phyloP scores from a whole-genome alignment of 1,140 invertebrate species.

The Drosophila nikananu region DNA sequence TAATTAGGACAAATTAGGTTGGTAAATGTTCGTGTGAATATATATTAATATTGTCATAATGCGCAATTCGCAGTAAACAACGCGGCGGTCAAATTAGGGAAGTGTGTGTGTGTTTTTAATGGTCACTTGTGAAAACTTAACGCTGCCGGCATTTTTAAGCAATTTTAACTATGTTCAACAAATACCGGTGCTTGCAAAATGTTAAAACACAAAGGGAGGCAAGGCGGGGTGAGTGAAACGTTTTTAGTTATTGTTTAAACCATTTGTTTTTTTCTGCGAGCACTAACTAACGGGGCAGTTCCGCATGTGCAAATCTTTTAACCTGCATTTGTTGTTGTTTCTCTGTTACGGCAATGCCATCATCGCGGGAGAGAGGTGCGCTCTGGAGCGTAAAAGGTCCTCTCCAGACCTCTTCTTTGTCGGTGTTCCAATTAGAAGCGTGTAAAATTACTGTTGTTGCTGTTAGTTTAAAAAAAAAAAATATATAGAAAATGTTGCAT shows the following conservation, averaged over 20 bases:
- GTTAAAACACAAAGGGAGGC: background rate
- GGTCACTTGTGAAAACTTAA: slow-evolving; percentile 19
- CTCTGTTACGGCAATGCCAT: background rate
- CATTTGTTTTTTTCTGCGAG: slow-evolving; percentile 13
- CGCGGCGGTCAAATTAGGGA: background rate
- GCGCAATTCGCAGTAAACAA: slow-evolving; percentile 6
- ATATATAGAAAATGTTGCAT: no score
- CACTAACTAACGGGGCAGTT: background rate
- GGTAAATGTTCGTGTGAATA: background rate
- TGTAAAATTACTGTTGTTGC: no score
- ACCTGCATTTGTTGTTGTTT: background rate
- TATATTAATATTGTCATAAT: slow-evolving; percentile 25
- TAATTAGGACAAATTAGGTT: slow-evolving; percentile 12
- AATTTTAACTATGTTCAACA: slow-evolving; percentile 24
- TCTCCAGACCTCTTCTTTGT: background rate
- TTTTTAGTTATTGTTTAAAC: slow-evolving; percentile 25
- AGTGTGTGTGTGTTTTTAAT: slow-evolving; percentile 11
- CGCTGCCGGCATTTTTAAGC: slow-evolving; percentile 6
- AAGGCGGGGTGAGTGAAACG: background rate
- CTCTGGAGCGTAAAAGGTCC: background rate
- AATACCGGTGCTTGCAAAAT: background rate
- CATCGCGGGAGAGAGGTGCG: background rate
- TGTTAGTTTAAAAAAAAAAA: no score
- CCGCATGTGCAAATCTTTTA: background rate
- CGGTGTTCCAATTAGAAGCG: slow-evolving; percentile 8